Percentiles rank a stretch among this genome's conserved stretches.
Evolutionary conservation across 1,140 invertebrate species (phyloP).

Genomic region (Drosophila bipectinata): DNA sequence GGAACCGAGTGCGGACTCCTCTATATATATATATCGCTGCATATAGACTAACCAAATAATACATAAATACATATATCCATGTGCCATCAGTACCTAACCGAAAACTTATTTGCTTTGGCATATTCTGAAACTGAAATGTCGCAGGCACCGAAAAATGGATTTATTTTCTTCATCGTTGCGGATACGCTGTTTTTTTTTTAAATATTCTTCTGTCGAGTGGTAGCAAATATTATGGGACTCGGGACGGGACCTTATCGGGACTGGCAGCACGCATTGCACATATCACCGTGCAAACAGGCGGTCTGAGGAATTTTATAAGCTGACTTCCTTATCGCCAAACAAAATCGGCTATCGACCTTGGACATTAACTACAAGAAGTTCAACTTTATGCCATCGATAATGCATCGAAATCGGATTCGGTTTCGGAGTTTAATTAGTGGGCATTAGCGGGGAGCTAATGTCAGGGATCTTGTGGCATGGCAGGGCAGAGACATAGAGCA

Average conservation of each 20-base stretch:
- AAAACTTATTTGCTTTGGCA: slow-evolving; percentile 68
- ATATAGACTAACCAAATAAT: slow-evolving; percentile 17
- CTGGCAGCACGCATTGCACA: slow-evolving; percentile 28
- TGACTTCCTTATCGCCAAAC: slow-evolving; percentile 20
- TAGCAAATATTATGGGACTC: slow-evolving; percentile 29
- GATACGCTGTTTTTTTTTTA: not conserved
- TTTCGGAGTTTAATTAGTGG: slow-evolving; percentile 20
- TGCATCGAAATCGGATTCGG: not conserved
- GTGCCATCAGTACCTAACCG: slow-evolving; percentile 14
- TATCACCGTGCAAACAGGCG: slow-evolving; percentile 35
- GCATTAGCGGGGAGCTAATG: slow-evolving; percentile 31
- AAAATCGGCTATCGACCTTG: slow-evolving; percentile 38
- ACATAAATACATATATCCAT: slow-evolving; percentile 21
- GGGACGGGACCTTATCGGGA: slow-evolving; percentile 34
- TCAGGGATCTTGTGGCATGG: slow-evolving; percentile 14
- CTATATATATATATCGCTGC: slow-evolving; percentile 26
- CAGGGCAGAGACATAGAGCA: not conserved
- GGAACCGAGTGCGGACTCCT: slow-evolving; percentile 32
- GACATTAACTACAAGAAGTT: slow-evolving; percentile 16
- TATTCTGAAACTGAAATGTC: slow-evolving; percentile 55
- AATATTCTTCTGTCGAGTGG: slow-evolving; percentile 10
- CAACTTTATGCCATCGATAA: not conserved
- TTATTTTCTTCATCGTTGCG: slow-evolving; percentile 40
- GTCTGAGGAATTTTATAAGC: slow-evolving; percentile 8
- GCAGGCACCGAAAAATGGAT: slow-evolving; percentile 64